These are phyloP conservation scores for Eulithis prunata DNA, from an alignment of 2,888 invertebrate species.

Conservation along the genomic window DNA sequence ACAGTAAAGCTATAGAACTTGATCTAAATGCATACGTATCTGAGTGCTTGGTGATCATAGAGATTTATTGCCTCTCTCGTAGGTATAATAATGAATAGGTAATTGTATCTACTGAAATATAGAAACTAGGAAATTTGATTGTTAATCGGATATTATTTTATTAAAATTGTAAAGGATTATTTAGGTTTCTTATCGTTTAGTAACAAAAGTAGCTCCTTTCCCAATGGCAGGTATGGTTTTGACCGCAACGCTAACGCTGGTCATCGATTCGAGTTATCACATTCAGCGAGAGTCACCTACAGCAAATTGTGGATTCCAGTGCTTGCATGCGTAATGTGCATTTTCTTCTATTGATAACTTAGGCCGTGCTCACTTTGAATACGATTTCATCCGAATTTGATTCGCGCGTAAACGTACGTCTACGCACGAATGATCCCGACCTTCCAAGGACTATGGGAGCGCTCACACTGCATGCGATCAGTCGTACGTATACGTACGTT, in stretches of 20 bases:
- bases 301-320: background rate
- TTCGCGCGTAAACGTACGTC: too few species aligned
- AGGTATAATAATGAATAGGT: slow-evolving; percentile 1
- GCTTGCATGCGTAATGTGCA: slow-evolving; percentile 11
- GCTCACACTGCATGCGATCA: too few species aligned
- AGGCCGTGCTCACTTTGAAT: too few species aligned
- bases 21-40: slow-evolving; percentile 9
- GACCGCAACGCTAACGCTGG: background rate
- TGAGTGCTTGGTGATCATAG: background rate
- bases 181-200: background rate
- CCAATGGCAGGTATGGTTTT: background rate
- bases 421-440: too few species aligned
- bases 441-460: too few species aligned
- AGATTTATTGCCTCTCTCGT: slow-evolving; percentile 3
- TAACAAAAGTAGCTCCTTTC: background rate
- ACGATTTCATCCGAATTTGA: too few species aligned
- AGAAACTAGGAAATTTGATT: slow-evolving; percentile 11
- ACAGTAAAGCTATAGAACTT: background rate
- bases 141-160: slow-evolving; percentile 15
- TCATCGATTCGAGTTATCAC: background rate
- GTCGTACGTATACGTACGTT: too few species aligned
- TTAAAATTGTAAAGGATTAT: slow-evolving; percentile 17
- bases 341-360: background rate
- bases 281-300: background rate
- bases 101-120: slow-evolving; percentile 10